A percentile compares a stretch with the other conserved stretches of the same genome.
phyloP scores from a whole-genome alignment of 2,888 invertebrate species.

The Euproctis similis region DNA sequence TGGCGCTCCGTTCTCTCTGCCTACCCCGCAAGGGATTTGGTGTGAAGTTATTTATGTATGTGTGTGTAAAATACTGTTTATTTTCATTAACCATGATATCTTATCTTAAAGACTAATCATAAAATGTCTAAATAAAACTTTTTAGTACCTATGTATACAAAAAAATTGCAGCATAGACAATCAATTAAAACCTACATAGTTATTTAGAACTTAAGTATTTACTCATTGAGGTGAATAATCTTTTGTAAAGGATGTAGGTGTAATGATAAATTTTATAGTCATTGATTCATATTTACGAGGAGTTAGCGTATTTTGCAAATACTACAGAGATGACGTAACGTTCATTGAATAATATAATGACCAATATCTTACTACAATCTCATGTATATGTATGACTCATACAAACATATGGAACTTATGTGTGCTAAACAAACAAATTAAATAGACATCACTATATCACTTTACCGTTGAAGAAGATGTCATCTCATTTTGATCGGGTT shows the following conservation, averaged over 20 bases:
- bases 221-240: background rate
- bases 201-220: too few relatives aligned
- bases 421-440: slow-evolving; percentile 39
- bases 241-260: slow-evolving; percentile 13
- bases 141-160: too few relatives aligned
- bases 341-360: slow-evolving; percentile 46
- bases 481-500: slow-evolving; percentile 44
- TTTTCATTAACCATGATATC: too few relatives aligned
- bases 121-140: too few relatives aligned
- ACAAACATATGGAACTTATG: too few relatives aligned
- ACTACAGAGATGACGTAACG: slow-evolving; percentile 46
- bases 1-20: too few relatives aligned
- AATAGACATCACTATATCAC: slow-evolving; percentile 37
- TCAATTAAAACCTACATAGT: too few relatives aligned
- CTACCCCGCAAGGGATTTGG: too few relatives aligned
- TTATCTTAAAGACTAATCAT: too few relatives aligned
- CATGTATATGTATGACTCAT: slow-evolving; percentile 38
- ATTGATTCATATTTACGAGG: slow-evolving; percentile 31
- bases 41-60: too few relatives aligned
- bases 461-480: slow-evolving; percentile 26
- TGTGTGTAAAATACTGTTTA: too few relatives aligned
- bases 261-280: slow-evolving; percentile 14
- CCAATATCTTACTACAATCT: slow-evolving; percentile 35
- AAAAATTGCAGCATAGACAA: too few relatives aligned
- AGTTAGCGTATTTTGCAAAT: slow-evolving; percentile 38